phyloP scores from a whole-genome alignment of 2,113 vertebrate species.

The Cavia aperea region DNA sequence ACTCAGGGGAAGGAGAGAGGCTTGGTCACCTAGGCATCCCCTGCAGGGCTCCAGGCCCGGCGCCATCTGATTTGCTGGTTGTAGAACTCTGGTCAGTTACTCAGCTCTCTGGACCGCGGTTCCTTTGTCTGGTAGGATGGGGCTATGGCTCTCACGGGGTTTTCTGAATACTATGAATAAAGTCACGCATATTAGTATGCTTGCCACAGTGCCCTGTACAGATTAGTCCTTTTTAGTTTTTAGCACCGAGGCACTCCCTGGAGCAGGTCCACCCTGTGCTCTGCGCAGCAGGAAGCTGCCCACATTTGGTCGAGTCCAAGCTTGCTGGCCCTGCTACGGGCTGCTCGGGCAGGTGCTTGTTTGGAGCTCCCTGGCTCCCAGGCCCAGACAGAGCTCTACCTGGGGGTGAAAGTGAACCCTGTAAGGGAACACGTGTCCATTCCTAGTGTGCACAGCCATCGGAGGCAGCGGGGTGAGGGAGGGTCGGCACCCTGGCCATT shows the following conservation, averaged over 20 bases:
- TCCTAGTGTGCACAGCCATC: not conserved
- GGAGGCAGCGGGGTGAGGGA: not conserved
- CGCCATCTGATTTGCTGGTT: not conserved
- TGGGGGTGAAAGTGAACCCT: not conserved
- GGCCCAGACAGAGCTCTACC: not conserved
- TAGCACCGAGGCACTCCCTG: not conserved
- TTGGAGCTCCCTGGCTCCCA: not conserved
- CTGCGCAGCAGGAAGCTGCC: not conserved
- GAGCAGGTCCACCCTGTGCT: constrained; percentile 11
- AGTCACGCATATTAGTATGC: rapidly evolving
- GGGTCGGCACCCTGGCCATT: not conserved
- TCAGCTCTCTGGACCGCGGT: not conserved
- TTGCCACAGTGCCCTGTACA: not conserved
- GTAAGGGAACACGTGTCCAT: not conserved
- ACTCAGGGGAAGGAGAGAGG: not conserved
- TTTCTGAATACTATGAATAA: not conserved
- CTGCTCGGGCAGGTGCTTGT: constrained; percentile 56
- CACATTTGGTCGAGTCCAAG: constrained; percentile 32
- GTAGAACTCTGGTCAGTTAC: not conserved
- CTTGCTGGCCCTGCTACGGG: constrained; percentile 41
- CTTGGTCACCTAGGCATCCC: not conserved
- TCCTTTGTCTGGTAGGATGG: not conserved
- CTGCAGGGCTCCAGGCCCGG: not conserved
- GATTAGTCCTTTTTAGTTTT: not conserved
- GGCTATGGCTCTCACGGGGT: not conserved